phyloP scores from a whole-genome alignment of 2,113 vertebrate genomes.

The Ursus arctos region DNA sequence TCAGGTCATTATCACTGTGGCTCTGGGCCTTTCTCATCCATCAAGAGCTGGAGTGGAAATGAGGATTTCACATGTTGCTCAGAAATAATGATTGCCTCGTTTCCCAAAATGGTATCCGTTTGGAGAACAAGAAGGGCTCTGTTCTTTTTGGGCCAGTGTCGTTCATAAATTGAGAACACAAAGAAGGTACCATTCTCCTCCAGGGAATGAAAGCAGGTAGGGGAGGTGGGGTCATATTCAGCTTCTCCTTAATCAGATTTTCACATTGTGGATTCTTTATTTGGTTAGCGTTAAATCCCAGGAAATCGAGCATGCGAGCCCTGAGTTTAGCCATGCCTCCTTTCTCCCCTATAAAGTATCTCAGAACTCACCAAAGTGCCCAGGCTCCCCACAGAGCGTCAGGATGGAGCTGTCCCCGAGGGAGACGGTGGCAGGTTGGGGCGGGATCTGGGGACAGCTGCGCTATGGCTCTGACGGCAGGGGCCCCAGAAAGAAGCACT shows the following conservation, averaged over 20 bases:
- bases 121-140: neutral
- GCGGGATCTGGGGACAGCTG: neutral
- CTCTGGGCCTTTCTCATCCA: neutral
- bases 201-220: neutral
- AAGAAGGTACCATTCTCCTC: neutral
- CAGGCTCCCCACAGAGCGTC: neutral
- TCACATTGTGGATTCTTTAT: neutral
- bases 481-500: neutral
- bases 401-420: rapidly evolving
- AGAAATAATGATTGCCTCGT: neutral
- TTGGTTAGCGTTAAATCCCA: neutral
- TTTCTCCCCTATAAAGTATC: neutral
- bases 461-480: neutral
- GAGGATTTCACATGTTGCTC: neutral
- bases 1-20: rapidly evolving
- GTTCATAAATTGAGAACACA: neutral
- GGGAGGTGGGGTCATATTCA: rapidly evolving
- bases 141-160: rapidly evolving
- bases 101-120: neutral
- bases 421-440: rapidly evolving
- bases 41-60: neutral
- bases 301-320: neutral
- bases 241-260: neutral
- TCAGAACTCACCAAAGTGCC: rapidly evolving
- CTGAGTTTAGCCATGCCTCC: rapidly evolving